Base-by-base conservation (phyloP, 2,797 vertebrate genomes). In the Peromyscus aztecus region DNA sequence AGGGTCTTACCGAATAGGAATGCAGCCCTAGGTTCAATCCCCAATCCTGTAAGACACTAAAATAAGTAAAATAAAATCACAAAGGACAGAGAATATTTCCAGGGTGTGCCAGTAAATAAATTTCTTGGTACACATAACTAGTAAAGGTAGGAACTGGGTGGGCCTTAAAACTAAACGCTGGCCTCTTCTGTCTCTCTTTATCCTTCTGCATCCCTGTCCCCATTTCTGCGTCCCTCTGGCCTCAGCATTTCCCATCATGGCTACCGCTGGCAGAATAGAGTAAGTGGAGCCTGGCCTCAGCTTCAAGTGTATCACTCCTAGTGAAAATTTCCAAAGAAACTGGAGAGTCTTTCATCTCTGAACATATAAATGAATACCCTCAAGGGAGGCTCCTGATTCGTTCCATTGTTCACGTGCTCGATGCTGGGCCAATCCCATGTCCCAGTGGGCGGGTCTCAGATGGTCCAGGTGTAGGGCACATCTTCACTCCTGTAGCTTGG, bases 21-120 rank as follows among this genome's bases (percentile, higher is more conserved):
- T 37, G 52, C n/a, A 34, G 52, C 78, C n/a, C 52, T 57, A 34
- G 52, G 21, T 81, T 81, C 23, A 17, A 27, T 7, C 16, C 24
- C 10, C n/a, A 40, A 17, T 73, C 24, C 37, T 59, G 4, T 19
- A 40, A 75, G 73, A 31, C 82, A 46, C 61, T 46, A 49, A 84
- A 46, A 46, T 65, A 46, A 84, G 21, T 4, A n/a, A 67, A 86
- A 52, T 69, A 52, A 86, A 43, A 29, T 57, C 49, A 57, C 57
- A 95, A 80, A 86, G 43, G 27, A 71, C 82, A 92, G 87, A 89
- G 6, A 81, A 34, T 59, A 77, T 86, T 86, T 76, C 11, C 11
- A 77, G 7, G 46, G 16, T 78, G 6, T 85, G 16, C 63, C 43
- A 46, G 29, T 87, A 85, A 89, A 24, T 49, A 65, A 55, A 83